phyloP scores from a whole-genome alignment of 2,113 vertebrate species.

The Haliaeetus leucogaster region DNA sequence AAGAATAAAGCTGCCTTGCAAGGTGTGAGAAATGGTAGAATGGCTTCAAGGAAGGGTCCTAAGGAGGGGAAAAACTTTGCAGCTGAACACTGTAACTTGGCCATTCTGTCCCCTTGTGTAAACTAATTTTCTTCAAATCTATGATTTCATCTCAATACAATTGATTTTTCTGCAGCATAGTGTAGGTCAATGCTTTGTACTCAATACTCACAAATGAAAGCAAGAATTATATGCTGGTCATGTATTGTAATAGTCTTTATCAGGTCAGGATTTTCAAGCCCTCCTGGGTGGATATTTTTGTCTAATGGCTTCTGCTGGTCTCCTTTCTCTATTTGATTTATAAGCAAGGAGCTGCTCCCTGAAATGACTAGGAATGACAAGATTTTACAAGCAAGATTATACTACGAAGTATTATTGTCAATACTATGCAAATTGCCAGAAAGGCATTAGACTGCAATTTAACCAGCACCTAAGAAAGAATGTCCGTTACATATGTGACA shows the following conservation, averaged over 20 bases:
- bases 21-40: neutral
- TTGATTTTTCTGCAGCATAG: neutral
- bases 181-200: neutral
- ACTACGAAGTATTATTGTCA: neutral
- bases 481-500: neutral
- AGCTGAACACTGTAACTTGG: neutral
- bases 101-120: neutral
- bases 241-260: neutral
- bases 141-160: neutral
- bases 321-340: neutral
- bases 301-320: neutral
- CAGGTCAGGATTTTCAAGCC: neutral
- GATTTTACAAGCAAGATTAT: slow-evolving; percentile 6
- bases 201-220: neutral
- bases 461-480: neutral
- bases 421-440: neutral
- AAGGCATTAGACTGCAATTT: neutral
- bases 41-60: neutral
- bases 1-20: neutral
- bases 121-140: neutral
- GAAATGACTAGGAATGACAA: neutral
- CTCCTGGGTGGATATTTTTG: neutral
- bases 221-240: neutral
- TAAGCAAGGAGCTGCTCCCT: neutral
- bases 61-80: neutral